These are phyloP conservation scores for Zosterops hypoxanthus DNA, from an alignment of 2,113 vertebrate genomes.

Conservation along the genomic window DNA sequence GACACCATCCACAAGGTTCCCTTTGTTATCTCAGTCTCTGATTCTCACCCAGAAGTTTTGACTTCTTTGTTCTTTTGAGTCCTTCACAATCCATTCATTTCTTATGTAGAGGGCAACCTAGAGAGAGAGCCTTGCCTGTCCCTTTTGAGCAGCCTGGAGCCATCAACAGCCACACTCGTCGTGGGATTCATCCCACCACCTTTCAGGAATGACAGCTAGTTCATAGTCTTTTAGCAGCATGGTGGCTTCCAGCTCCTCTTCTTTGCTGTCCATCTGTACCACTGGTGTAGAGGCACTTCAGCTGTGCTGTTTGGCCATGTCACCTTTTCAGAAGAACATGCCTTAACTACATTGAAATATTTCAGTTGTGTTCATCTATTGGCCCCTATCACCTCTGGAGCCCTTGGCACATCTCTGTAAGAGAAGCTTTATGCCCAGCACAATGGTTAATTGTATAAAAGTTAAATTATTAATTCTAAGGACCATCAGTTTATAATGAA, in stretches of 20 bases:
- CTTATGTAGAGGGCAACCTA: not conserved
- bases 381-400: not conserved
- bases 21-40: not conserved
- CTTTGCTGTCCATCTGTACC: not conserved
- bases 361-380: not conserved
- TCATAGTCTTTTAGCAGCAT: not conserved
- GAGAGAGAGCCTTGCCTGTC: not conserved
- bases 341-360: not conserved
- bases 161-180: fast-evolving
- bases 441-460: not conserved
- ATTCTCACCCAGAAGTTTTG: not conserved
- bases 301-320: not conserved
- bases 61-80: not conserved
- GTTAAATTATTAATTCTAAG: not conserved
- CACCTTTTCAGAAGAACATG: not conserved
- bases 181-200: not conserved
- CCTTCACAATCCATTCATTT: not conserved
- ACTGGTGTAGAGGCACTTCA: not conserved
- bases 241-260: not conserved
- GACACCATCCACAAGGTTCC: not conserved
- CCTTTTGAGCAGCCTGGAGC: not conserved
- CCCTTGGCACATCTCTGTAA: not conserved
- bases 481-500: not conserved
- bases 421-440: not conserved
- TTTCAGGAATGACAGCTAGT: too few relatives aligned